Conservation (phyloP, 53 echinoderm and acorn worm species). For the Arbacia lixula region DNA sequence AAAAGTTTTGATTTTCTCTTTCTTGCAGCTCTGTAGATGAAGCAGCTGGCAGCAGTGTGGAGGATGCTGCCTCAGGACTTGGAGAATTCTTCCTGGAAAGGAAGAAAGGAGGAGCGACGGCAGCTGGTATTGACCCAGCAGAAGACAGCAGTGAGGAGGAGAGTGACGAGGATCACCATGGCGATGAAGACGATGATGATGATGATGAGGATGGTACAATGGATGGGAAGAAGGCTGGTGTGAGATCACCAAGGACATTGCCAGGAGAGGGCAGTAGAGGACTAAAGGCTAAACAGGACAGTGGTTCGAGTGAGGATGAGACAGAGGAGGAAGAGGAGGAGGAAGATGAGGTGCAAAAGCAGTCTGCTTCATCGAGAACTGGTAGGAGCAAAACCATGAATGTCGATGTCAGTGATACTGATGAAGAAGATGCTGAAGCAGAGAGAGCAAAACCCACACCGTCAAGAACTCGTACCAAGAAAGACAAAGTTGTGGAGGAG, state of each 20-base stretch:
- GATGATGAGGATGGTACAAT: background rate
- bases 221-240: background rate
- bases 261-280: background rate
- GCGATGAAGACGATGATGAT: conserved; percentile 1
- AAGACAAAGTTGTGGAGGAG: background rate
- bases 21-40: conserved; percentile 25
- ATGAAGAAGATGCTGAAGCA: conserved; percentile 17
- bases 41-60: background rate
- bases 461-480: no score
- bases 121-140: background rate
- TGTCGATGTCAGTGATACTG: background rate
- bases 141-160: conserved; percentile 39
- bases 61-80: background rate
- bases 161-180: conserved; percentile 22
- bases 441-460: no score
- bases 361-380: background rate
- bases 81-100: conserved; percentile 42
- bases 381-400: background rate
- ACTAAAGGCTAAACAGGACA: background rate
- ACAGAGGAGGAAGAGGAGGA: conserved; percentile 7
- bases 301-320: background rate
- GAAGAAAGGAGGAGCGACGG: conserved; percentile 2
- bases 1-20: no score
- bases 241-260: background rate
- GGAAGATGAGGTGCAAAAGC: background rate